Evolutionary conservation across 2,888 invertebrate genomes (phyloP).

Genomic region (Plusia festucae): DNA sequence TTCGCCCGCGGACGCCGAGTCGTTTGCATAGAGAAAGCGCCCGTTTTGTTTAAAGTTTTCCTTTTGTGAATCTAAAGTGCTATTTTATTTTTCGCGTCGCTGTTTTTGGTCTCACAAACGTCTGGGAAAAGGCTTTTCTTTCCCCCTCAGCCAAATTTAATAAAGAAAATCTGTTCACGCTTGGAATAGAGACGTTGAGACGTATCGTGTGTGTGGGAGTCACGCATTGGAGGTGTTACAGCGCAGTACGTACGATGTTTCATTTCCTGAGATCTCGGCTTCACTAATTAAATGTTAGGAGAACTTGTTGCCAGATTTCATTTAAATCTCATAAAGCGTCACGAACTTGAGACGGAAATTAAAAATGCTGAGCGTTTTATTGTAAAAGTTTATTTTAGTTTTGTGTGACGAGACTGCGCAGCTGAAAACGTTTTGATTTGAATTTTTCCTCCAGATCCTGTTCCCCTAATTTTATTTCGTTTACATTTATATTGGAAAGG

Average conservation of each 20-base stretch:
- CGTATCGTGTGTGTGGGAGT: constrained; percentile 55
- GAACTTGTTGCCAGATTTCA: constrained; percentile 79
- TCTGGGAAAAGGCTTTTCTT: constrained; percentile 62
- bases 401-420: constrained; percentile 53
- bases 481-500: constrained; percentile 28
- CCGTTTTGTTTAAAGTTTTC: constrained; percentile 78
- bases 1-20: constrained; percentile 69
- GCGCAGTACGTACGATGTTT: constrained; percentile 70
- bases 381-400: constrained; percentile 74
- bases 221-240: constrained; percentile 67
- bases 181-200: constrained; percentile 51
- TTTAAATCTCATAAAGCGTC: constrained; percentile 76
- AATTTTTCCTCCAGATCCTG: constrained; percentile 52
- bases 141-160: constrained; percentile 64
- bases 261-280: constrained; percentile 74
- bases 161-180: constrained; percentile 67
- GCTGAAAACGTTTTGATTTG: constrained; percentile 61
- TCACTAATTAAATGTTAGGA: constrained; percentile 82
- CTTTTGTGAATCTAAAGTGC: constrained; percentile 78
- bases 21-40: constrained; percentile 85
- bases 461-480: constrained; percentile 45
- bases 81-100: constrained; percentile 74
- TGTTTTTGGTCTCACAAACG: constrained; percentile 59
- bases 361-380: constrained; percentile 77
- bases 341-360: constrained; percentile 76